phyloP scores from a whole-genome alignment of 2,888 invertebrate species.

The Amblyteles armatorius region DNA sequence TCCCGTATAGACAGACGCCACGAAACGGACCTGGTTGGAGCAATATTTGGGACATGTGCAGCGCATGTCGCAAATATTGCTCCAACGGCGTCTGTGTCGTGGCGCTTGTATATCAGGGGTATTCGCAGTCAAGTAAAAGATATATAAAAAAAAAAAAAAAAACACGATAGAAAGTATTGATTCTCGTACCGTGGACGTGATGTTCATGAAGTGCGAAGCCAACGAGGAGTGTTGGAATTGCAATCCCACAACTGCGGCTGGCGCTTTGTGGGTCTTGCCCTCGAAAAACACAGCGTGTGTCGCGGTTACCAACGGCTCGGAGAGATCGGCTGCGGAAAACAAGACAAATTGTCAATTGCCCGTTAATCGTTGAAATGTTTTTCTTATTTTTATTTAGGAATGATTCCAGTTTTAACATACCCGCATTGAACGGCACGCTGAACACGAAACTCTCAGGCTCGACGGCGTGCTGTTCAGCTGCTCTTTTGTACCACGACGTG shows the following conservation, averaged over 20 bases:
- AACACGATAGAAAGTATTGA: neutral
- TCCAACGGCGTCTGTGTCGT: no score
- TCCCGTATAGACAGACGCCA: no score
- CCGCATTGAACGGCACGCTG: constrained; percentile 93
- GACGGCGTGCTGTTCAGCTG: constrained; percentile 94
- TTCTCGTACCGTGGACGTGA: constrained; percentile 91
- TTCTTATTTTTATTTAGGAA: neutral
- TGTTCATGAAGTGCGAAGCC: constrained; percentile 94
- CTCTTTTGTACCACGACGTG: constrained; percentile 95
- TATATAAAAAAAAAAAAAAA: neutral
- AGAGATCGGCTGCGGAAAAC: constrained; percentile 82
- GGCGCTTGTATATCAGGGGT: neutral
- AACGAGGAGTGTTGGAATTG: constrained; percentile 94
- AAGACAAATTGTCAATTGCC: neutral
- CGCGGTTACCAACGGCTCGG: constrained; percentile 92
- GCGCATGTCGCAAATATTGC: no score
- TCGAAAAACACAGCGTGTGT: constrained; percentile 96
- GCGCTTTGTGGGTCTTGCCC: constrained; percentile 92
- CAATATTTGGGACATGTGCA: no score
- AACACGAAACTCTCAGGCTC: constrained; percentile 96
- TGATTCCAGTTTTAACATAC: constrained; percentile 78
- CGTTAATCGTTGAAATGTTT: neutral
- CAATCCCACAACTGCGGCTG: constrained; percentile 96
- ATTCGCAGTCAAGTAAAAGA: neutral
- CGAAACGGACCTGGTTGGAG: no score